phyloP scores from a whole-genome alignment of 2,797 vertebrate genomes.

The Pachyuromys duprasi region DNA sequence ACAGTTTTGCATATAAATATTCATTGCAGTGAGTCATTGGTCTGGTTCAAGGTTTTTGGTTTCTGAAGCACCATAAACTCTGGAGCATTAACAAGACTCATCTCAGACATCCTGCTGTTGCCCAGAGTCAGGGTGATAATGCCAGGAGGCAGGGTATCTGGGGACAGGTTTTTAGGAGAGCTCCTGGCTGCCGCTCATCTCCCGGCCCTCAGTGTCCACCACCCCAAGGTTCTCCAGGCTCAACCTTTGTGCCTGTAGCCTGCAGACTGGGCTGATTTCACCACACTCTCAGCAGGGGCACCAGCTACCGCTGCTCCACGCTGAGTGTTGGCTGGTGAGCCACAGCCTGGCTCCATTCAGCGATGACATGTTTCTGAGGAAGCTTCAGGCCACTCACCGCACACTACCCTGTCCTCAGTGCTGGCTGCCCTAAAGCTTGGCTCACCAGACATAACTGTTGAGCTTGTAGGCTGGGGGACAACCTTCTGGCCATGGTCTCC shows the following conservation, averaged over 20 bases:
- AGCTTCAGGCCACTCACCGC: neutral
- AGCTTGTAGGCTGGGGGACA: neutral
- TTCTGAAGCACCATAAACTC: neutral
- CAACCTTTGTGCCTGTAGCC: neutral
- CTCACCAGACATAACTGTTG: neutral
- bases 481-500: neutral
- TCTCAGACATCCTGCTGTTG: neutral
- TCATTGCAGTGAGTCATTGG: neutral
- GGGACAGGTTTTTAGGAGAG: neutral
- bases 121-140: neutral
- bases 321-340: neutral
- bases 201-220: neutral
- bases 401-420: neutral
- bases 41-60: neutral
- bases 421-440: neutral
- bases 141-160: neutral
- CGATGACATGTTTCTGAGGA: neutral
- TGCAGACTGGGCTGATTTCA: neutral
- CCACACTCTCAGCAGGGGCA: neutral
- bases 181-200: neutral
- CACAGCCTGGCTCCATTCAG: neutral
- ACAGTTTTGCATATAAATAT: neutral
- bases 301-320: neutral
- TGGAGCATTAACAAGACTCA: neutral
- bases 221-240: neutral